Evolutionary conservation across 2,888 invertebrate species (phyloP), one percentile per base, ranked within the genome.

Genomic region (Gryllus longicercus): DNA sequence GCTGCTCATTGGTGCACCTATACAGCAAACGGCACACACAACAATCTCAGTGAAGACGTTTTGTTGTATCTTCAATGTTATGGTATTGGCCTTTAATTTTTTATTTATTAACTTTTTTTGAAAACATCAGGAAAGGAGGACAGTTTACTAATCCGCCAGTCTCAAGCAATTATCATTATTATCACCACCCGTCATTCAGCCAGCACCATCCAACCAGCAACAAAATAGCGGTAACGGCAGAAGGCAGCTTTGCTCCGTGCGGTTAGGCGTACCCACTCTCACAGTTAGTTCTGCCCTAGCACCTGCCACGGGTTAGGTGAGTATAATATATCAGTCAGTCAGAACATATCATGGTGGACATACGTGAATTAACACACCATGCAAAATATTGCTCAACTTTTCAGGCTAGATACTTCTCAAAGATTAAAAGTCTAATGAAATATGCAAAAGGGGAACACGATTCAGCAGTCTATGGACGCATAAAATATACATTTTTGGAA

Each of bases 1-100:
- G 23, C 4, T 14, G 80, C 74, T 80, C 80, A 80, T 78, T 80
- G 80, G 63, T 80, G 80, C 18, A 80, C 80, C 80, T 80, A 80
- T 76, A 75, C 80, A 77, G 74, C 51, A 79, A 79, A 63, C n/a
- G 63, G 63, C 63, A 63, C 63, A 63, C 63, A 63, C 63, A 63
- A 63, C 16, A 63, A 63, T 63, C 63, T 63, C 63, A 63, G 63
- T 63, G 63, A 63, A 63, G 63, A 63, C 63, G 16, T 63, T 63
- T 63, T n/a, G 14, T 63, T 63, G 38, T 8, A 38, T 63, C 63
- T 63, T 63, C 16, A 14, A 63, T 63, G 63, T 18, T 18, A 63
- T 16, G 63, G 63, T 1, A 63, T 63, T 18, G 14, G 63, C 63
- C 63, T 18, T 38, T 63, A 63, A 18, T n/a, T 63, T 14, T 63